Percentiles rank a stretch among this genome's conserved stretches.
These are phyloP conservation scores for Cheilosia impressa DNA, from an alignment of 2,888 invertebrate genomes.

Conservation along the genomic window DNA sequence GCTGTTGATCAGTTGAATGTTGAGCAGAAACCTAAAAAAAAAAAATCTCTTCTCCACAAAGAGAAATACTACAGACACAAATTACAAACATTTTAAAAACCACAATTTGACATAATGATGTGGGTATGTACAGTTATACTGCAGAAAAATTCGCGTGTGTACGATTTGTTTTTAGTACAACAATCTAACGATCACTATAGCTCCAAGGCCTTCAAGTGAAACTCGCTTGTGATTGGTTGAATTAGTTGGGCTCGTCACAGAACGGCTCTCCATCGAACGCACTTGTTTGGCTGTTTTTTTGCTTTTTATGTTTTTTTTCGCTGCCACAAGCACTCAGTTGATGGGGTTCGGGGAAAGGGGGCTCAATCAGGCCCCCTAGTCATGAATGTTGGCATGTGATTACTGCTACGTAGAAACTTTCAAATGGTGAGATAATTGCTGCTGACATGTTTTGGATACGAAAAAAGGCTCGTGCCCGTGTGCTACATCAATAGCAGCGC, in stretches of 20 bases:
- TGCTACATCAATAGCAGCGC: background rate
- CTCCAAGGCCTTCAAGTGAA: constrained; percentile 53
- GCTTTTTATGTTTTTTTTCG: no score
- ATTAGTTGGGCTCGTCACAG: constrained; percentile 62
- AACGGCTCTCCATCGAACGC: constrained; percentile 5
- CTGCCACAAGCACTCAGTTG: background rate
- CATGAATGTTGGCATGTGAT: background rate
- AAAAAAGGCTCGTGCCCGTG: background rate
- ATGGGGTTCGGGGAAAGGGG: background rate
- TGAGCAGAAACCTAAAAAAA: background rate
- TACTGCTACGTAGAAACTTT: background rate
- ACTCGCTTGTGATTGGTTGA: constrained; percentile 51
- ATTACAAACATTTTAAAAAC: background rate
- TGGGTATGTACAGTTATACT: background rate
- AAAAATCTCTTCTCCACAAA: background rate
- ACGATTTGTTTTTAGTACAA: constrained; percentile 23
- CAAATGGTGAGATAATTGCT: constrained; percentile 25
- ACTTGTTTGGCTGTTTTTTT: background rate
- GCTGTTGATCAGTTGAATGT: constrained; percentile 8
- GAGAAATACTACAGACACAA: background rate
- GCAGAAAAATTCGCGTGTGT: constrained; percentile 10
- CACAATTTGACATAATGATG: constrained; percentile 6
- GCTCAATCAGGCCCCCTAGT: background rate
- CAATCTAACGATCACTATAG: constrained; percentile 15
- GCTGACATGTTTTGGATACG: background rate